phyloP scores from a whole-genome alignment of 2,797 vertebrate genomes.

The Corythornis leucogaster region DNA sequence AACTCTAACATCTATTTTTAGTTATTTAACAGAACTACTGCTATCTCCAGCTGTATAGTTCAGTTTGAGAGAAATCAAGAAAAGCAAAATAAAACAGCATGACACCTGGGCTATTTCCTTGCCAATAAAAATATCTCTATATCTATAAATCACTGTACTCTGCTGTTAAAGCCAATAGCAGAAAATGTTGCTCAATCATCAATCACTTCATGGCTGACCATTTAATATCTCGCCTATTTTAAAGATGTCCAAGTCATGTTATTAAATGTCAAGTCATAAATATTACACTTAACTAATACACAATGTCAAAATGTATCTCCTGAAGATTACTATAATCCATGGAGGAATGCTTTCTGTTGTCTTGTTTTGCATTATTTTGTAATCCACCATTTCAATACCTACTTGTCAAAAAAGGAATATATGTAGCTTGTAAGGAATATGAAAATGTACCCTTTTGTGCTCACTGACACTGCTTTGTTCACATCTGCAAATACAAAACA shows the following conservation, averaged over 20 bases:
- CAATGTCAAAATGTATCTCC: neutral
- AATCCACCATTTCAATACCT: neutral
- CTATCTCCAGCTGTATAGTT: neutral
- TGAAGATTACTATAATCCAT: neutral
- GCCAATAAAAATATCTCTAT: neutral
- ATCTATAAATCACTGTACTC: neutral
- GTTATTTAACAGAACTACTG: neutral
- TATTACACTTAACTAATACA: neutral
- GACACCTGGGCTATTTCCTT: neutral
- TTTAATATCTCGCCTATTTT: neutral
- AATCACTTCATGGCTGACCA: neutral
- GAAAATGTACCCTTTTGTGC: neutral
- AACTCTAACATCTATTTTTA: neutral
- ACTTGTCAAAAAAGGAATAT: neutral
- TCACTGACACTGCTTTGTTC: neutral
- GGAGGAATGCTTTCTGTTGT: neutral
- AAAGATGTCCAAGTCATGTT: neutral
- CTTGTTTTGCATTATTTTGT: neutral
- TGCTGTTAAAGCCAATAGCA: neutral
- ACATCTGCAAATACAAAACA: neutral
- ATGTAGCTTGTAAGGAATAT: neutral
- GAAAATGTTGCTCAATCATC: neutral
- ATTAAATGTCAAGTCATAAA: slow-evolving; percentile 10
- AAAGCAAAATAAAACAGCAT: neutral
- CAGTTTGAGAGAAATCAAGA: neutral